Conservation (phyloP, 2,888 invertebrate species). For the Brenthis ino region DNA sequence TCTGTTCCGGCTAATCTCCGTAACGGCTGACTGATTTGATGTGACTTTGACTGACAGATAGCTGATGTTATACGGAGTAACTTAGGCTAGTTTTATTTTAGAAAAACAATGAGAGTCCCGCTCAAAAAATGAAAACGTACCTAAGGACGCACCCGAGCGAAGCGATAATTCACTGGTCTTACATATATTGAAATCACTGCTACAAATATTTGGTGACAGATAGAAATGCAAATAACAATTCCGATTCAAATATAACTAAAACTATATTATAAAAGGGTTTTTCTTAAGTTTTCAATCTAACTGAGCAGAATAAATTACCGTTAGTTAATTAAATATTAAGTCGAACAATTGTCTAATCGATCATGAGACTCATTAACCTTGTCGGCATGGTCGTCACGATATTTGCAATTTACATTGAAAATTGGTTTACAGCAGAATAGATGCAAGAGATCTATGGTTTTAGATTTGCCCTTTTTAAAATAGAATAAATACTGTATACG, state of each 20-base stretch:
- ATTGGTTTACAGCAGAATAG: conserved; percentile 20
- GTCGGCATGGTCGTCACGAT: conserved; percentile 30
- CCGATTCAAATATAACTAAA: neutral
- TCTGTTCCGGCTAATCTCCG: too few species aligned
- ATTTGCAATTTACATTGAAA: conserved; percentile 29
- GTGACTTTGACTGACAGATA: too few species aligned
- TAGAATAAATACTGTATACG: neutral
- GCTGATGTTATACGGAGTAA: too few species aligned
- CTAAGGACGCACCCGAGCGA: too few species aligned
- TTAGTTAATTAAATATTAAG: conserved; percentile 26
- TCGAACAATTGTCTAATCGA: conserved; percentile 26
- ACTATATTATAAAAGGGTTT: neutral
- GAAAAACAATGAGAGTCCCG: too few species aligned
- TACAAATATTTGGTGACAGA: too few species aligned
- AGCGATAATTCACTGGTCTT: too few species aligned
- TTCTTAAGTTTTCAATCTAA: conserved; percentile 9
- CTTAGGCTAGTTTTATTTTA: too few species aligned
- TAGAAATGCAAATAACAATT: too few species aligned
- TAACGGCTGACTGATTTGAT: too few species aligned
- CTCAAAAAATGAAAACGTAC: too few species aligned
- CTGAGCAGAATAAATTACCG: conserved; percentile 4
- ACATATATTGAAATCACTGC: too few species aligned
- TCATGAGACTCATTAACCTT: conserved; percentile 27
- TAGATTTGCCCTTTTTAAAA: neutral
- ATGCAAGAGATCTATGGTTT: conserved; percentile 11